These are phyloP conservation scores for Cyanoliseus patagonus DNA, from an alignment of 2,113 vertebrate species.

Conservation along the genomic window DNA sequence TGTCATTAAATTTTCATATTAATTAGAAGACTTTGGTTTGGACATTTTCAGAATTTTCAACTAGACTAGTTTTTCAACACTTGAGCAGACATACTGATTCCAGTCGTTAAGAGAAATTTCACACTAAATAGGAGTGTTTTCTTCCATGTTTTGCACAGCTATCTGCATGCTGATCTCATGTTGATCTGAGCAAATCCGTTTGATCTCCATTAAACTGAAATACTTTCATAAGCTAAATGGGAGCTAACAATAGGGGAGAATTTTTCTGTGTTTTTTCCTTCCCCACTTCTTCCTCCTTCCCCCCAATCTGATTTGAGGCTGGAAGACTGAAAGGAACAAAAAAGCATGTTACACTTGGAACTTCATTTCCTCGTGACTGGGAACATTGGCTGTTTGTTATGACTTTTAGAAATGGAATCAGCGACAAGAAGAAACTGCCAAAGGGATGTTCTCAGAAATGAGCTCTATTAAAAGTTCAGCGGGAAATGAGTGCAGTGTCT, in stretches of 20 bases:
- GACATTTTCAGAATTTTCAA: not conserved
- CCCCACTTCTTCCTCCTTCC: not conserved
- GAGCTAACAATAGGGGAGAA: not conserved
- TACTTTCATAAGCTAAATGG: not conserved
- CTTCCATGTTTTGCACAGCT: not conserved
- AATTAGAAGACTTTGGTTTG: not conserved
- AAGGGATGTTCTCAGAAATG: conserved; percentile 41
- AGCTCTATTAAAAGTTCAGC: conserved; percentile 28
- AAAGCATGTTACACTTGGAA: not conserved
- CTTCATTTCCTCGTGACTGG: not conserved
- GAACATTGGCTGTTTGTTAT: not conserved
- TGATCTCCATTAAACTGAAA: not conserved
- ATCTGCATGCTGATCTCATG: not conserved
- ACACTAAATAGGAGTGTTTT: not conserved
- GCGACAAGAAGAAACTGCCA: not conserved
- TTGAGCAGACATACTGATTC: not conserved
- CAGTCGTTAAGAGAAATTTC: not conserved
- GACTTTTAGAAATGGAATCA: not conserved
- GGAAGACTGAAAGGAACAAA: not conserved
- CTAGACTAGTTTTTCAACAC: not conserved
- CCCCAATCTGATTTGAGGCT: not conserved
- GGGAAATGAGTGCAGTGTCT: not conserved
- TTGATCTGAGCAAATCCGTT: not conserved
- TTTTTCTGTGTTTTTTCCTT: not conserved
- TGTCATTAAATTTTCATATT: not conserved